phyloP scores from a whole-genome alignment of 2,888 invertebrate genomes.

The Agrenia bidenticulata region DNA sequence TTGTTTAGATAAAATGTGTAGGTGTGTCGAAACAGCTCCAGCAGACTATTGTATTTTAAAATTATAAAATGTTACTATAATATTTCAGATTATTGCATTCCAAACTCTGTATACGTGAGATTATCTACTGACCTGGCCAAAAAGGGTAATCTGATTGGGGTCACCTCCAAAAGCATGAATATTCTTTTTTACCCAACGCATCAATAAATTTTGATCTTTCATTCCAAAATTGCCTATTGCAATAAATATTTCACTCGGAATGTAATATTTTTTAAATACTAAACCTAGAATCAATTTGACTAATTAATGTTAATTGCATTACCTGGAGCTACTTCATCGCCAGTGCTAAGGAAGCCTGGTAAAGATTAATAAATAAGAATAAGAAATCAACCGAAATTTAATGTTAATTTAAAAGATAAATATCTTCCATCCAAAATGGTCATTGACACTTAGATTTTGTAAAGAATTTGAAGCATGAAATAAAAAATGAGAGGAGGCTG shows the following conservation, averaged over 20 bases:
- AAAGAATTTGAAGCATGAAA: too few species aligned
- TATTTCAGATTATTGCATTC: slow-evolving; percentile 4
- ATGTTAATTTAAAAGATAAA: too few species aligned
- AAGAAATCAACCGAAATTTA: too few species aligned
- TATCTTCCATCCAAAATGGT: too few species aligned
- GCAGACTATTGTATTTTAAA: background rate
- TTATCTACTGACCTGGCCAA: slow-evolving; percentile 26
- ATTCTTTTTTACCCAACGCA: slow-evolving; percentile 37
- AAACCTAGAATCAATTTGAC: too few species aligned
- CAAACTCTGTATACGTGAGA: background rate
- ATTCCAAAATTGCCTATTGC: slow-evolving; percentile 33
- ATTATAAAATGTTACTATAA: slow-evolving; percentile 1
- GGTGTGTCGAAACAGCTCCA: slow-evolving; percentile 28
- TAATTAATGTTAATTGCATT: background rate
- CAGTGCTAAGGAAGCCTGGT: slow-evolving; percentile 43
- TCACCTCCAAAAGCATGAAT: slow-evolving; percentile 41
- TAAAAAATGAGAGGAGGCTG: too few species aligned
- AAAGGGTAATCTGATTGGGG: slow-evolving; percentile 22
- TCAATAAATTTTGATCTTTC: slow-evolving; percentile 39
- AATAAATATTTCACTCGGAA: too few species aligned
- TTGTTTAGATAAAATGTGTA: slow-evolving; percentile 33
- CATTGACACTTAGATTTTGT: too few species aligned
- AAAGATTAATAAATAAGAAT: background rate
- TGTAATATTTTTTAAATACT: too few species aligned
- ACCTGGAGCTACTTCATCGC: slow-evolving; percentile 33